Base-by-base conservation (phyloP, 2,113 vertebrate species). In the Antigone vipio region DNA sequence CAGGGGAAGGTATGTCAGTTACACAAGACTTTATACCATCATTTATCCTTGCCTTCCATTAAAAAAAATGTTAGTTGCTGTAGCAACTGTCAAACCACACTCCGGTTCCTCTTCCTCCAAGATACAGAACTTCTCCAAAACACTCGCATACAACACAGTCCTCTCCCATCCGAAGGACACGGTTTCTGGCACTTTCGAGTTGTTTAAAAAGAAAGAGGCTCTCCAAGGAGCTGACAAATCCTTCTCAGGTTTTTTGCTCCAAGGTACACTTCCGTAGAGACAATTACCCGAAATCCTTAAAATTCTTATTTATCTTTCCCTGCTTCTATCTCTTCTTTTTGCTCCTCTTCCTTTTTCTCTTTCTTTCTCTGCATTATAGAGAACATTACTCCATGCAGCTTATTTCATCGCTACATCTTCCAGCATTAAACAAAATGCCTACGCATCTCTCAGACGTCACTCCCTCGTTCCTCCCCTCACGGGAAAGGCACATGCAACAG, bases 101-200 rank as follows among this genome's bases (percentile, higher is more conserved):
- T 96, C 44, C 3, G 8, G 50, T 85, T 88, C 85, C 27, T 94
- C 91, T 97, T 94, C 82, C 87, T 95, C 80, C 45, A 85, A 97
- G 84, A 85, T 76, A 94, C 85, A 76, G 92, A 95, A 94, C 60
- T 92, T 96, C 95, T 95, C 93, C 92, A 96, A 97, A 95, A 97
- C 86, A 97, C 56, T 95, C 86, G 40, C 38, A 95, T 15, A 77
- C 85, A 95, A 89, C 83, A 68, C 74, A 94, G 74, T 27, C 72
- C 84, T 95, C 20, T 49, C 67, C 40, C 74, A 68, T 40, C 68
- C 13, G 3, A 90, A 95, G 63, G 71, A 87, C 87, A 73, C 15
- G 8, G 55, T 73, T 95, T 95, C 95, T 87, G 92, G 95, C 81
- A 76, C 58, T 95, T 92, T 6, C 1, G 1, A 10, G 1, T 42